These are phyloP conservation scores for Bubo bubo DNA, from an alignment of 2,113 vertebrate genomes.

Conservation along the genomic window DNA sequence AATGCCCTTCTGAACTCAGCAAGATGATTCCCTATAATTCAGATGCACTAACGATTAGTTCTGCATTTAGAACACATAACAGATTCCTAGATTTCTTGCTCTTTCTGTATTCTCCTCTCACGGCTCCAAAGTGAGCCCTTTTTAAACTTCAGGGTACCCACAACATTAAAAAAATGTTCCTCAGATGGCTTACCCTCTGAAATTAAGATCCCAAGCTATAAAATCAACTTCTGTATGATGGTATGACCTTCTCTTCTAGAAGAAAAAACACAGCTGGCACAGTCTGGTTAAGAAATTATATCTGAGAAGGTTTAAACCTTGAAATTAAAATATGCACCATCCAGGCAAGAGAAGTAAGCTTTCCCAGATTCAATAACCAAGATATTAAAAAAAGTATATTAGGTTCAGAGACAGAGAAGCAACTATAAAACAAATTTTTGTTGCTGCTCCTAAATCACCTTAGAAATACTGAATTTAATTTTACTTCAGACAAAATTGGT, in stretches of 20 bases:
- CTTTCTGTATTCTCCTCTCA: not conserved
- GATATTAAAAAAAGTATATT: not conserved
- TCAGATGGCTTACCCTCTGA: not conserved
- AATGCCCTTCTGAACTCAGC: not conserved
- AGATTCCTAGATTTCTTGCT: not conserved
- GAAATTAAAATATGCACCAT: conserved; percentile 18
- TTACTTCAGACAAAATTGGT: not conserved
- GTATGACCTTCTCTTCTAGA: not conserved
- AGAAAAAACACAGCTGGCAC: not conserved
- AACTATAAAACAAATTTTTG: not conserved
- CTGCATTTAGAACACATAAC: not conserved
- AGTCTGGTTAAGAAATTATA: not conserved
- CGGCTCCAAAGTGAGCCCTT: not conserved
- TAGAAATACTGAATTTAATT: conserved; percentile 1
- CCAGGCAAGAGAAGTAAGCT: not conserved
- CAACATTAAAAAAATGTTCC: not conserved
- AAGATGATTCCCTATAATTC: not conserved
- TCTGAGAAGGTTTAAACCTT: conserved; percentile 3
- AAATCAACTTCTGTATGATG: not conserved
- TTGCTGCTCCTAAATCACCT: not conserved
- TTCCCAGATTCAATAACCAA: conserved; percentile 1
- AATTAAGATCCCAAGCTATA: not conserved
- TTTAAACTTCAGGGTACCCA: not conserved
- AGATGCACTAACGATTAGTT: not conserved
- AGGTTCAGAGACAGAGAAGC: not conserved